Evolutionary conservation across 2,888 invertebrate species (phyloP), one percentile per base, ranked within the genome.

Genomic region (Cephus sareptanus): DNA sequence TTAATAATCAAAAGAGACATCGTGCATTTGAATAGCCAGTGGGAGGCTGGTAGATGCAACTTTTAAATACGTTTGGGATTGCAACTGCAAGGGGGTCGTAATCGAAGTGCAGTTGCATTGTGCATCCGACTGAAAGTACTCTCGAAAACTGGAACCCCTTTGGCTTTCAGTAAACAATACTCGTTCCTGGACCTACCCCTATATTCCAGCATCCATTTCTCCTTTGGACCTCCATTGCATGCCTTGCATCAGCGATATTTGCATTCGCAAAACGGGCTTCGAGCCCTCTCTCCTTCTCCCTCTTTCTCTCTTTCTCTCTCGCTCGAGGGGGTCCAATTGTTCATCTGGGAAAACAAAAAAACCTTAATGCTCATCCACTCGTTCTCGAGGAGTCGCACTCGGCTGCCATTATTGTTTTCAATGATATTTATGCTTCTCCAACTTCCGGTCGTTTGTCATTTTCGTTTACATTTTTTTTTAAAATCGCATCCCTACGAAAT

Each of bases 211-310:
- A 40, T 40, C 40, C 40, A 40, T 40, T 40, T 15, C 40, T 15
- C 40, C 15, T 76, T 81, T 76, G 80, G 79, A 76, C 82, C 81
- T 83, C 85, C 85, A 86, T 85, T 83, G 82, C 84, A 82, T 78
- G 81, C 82, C 81, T 82, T 77, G 79, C 77, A 76, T 40, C 40
- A 15, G 40, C 40, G 40, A 40, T 40, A 15, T 40, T 40, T 40
- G 6, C 40, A 15, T 40, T 15, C 15, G 40, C 40, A 15, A 40
- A 40, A 40, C 79, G 77, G 37, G 31, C 37, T 33, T 70, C 75
- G 76, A 82, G 83, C 83, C 83, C 82, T 83, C 83, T 80, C 12
- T 34, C 34, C 34, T 34, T 3, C 3, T 0, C 70, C 34, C 30
- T 9, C 33, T 3, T 12, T 75, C 12, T 69, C 69, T 73, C 40